Evolutionary conservation across 2,888 invertebrate species (phyloP).

Genomic region (Daptonema setosum): DNA sequence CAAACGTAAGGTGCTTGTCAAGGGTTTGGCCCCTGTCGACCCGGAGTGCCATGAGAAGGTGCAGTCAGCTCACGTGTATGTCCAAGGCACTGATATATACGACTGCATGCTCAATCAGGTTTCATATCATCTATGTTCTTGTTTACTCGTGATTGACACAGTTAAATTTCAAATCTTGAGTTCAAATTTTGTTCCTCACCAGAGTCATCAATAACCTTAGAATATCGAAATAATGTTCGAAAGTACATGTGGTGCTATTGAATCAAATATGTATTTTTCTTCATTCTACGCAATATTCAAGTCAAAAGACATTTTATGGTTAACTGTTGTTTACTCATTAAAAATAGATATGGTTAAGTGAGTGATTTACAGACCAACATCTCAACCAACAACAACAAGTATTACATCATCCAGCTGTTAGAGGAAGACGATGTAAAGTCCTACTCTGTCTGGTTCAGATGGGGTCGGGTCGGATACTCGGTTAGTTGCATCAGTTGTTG

Average conservation of each 20-base stretch:
- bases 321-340: too few species aligned
- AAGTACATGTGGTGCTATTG: too few species aligned
- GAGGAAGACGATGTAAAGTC: slow-evolving; percentile 26
- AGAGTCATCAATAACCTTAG: too few species aligned
- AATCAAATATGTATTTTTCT: too few species aligned
- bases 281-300: too few species aligned
- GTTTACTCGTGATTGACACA: not conserved
- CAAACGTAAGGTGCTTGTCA: slow-evolving; percentile 27
- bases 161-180: too few species aligned
- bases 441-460: slow-evolving; percentile 35
- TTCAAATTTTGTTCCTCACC: not conserved
- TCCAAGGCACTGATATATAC: slow-evolving; percentile 29
- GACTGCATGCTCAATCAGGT: slow-evolving; percentile 35
- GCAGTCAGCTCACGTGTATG: slow-evolving; percentile 27
- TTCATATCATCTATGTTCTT: not conserved
- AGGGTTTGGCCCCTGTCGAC: slow-evolving; percentile 32
- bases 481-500: slow-evolving; percentile 8
- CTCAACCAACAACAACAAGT: slow-evolving; percentile 37
- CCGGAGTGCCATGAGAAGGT: slow-evolving; percentile 24
- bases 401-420: slow-evolving; percentile 34
- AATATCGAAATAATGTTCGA: too few species aligned
- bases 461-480: slow-evolving; percentile 37
- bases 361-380: slow-evolving; percentile 34
- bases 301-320: not conserved
- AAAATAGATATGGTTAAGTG: too few species aligned